phyloP scores from a whole-genome alignment of 2,113 vertebrate species.

The Lasiurus borealis region DNA sequence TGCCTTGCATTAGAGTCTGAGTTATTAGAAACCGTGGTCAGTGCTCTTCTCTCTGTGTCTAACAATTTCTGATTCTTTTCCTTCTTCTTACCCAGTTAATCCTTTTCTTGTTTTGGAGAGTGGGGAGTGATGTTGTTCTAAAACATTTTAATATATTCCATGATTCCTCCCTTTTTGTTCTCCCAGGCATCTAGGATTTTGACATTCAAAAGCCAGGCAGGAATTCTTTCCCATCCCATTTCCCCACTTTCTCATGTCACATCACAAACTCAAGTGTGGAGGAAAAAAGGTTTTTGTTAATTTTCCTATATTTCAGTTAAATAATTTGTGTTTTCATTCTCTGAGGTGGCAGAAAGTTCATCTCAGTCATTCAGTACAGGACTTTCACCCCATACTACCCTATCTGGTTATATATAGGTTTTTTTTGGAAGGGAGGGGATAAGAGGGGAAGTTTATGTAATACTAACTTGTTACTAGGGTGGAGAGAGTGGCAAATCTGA shows the following conservation, averaged over 20 bases:
- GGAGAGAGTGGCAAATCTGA: not conserved
- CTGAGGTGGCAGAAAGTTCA: not conserved
- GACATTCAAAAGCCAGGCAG: not conserved
- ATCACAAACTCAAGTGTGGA: not conserved
- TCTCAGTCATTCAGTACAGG: not conserved
- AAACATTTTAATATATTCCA: not conserved
- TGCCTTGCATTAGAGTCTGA: not conserved
- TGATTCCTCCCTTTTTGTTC: not conserved
- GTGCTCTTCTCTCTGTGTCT: not conserved
- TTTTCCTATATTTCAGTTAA: not conserved
- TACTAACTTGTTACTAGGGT: too few species aligned
- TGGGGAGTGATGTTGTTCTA: not conserved
- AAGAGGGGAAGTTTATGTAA: not conserved
- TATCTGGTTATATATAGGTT: not conserved
- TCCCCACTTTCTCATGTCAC: not conserved
- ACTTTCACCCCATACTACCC: not conserved
- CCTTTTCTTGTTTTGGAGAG: not conserved
- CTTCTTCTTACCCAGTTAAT: not conserved
- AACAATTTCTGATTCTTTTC: not conserved
- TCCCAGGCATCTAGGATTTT: not conserved
- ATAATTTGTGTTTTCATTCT: not conserved
- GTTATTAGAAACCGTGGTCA: not conserved
- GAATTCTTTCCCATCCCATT: rapidly evolving
- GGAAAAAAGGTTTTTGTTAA: not conserved
- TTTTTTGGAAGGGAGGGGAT: not conserved